Base-by-base conservation (phyloP, 37 sponge, comb jelly and placozoan species). In the Crambe crambe region DNA sequence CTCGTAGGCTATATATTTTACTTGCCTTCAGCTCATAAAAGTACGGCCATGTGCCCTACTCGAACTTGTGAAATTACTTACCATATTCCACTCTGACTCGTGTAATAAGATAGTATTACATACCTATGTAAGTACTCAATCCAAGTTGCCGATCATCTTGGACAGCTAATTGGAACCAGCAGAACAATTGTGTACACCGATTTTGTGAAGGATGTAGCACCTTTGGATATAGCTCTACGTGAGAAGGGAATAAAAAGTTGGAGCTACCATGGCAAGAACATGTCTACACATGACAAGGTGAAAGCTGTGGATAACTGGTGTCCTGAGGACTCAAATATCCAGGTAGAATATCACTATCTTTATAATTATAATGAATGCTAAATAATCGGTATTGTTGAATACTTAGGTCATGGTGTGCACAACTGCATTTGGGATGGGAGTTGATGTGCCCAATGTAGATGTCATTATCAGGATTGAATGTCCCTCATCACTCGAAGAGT, bases 351-450 rank as follows among this genome's bases (percentile, higher is more conserved):
- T 12, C 18, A 54, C 18, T 20, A 12, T 54, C 18, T 54, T 54
- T 54, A n/a, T n/a, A n/a, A n/a, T n/a, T n/a, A n/a, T n/a, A n/a
- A n/a, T n/a, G n/a, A n/a, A n/a, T n/a, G n/a, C n/a, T n/a, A n/a
- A n/a, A n/a, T n/a, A n/a, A 54, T n/a, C n/a, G n/a, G n/a, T n/a
- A n/a, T n/a, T n/a, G n/a, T n/a, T 15, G 12, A 47, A 47, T 62
- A 20, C 6, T 62, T 18, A 82, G 54, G 66, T 82, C 2, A 73
- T 82, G 74, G 74, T 82, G 9, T 72, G 74, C 23, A 82, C 84
- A 4, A 74, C 68, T 22, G 76, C 84, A 2, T 83, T 83, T 75
- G 84, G 84, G 20, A 47, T 83, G 68, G 76, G 84, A 22, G 41
- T 83, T 2, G 70, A 83, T 47, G 42, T 37, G 2, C 60, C 61